Evolutionary conservation across 2,888 invertebrate genomes (phyloP), one percentile per base, ranked within the genome.

Genomic region (Flexamia atlantica): DNA sequence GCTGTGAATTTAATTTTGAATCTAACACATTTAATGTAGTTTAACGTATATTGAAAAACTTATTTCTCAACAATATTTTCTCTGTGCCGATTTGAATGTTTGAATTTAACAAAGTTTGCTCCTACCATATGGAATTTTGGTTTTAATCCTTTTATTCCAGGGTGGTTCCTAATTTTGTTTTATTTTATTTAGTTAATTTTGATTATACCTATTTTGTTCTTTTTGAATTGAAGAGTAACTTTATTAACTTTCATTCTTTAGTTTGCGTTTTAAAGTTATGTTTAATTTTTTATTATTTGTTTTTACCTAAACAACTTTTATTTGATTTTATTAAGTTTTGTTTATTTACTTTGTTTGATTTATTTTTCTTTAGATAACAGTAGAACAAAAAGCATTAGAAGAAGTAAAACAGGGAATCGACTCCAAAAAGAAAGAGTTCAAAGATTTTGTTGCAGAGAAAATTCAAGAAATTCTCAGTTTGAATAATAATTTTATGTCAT

Each of bases 361-460:
- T 68, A 23, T 32, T 60, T 72, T 50, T 36, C 7, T 32, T 23
- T 70, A 82, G 82, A 82, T 82, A 28, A 68, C 50, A 28, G 50
- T 53, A 28, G 82, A 82, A 32, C 82, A 30, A 25, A 70, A 82
- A 82, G 72, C 82, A 14, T 25, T 82, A 30, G 53, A 42, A 42
- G 70, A 70, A 70, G 82, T 82, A 17, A 42, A 53, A 53, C 28
- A 50, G 23, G 40, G 32, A 10, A 82, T 82, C n/a, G 32, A 70
- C 10, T 70, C 32, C 25, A 70, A 82, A 70, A 68, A 82, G 68
- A 82, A 68, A 20, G 46, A 70, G 68, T 82, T 82, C 46, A 46
- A 70, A 28, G 82, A 70, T 5, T 70, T 82, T 70, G 70, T 82
- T 2, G 42, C 70, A 28, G 46, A 0, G n/a, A 82, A 82, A 50